Percentiles rank a stretch among this genome's conserved stretches.
These are phyloP conservation scores for Micronycteris hirsuta DNA, from an alignment of 2,113 vertebrate species.

Conservation along the genomic window DNA sequence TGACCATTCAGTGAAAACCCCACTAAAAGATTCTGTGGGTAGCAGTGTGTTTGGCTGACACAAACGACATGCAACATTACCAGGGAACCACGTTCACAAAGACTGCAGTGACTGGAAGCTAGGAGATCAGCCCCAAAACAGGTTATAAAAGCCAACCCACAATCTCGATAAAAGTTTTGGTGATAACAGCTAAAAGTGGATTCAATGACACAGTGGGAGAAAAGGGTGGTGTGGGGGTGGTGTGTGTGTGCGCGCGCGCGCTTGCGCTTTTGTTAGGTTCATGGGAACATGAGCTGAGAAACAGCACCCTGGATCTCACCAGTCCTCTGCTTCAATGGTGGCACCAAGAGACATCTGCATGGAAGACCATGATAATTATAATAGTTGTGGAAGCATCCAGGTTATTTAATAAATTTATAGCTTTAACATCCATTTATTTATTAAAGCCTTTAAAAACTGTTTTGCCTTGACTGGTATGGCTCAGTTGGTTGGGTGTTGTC, in stretches of 20 bases:
- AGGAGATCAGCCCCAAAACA: not conserved
- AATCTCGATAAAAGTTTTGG: not conserved
- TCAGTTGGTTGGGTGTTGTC: too few species aligned
- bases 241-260: not conserved
- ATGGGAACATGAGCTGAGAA: not conserved
- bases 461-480: not conserved
- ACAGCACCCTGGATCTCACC: not conserved
- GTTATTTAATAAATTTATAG: not conserved
- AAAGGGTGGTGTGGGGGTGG: not conserved
- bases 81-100: not conserved
- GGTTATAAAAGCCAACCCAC: not conserved
- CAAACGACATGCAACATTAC: not conserved
- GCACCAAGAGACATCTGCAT: not conserved
- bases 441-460: not conserved
- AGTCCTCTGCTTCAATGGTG: not conserved
- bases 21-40: not conserved
- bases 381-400: not conserved
- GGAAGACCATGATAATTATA: not conserved
- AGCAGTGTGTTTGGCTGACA: not conserved
- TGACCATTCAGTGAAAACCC: not conserved
- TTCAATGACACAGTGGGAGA: not conserved
- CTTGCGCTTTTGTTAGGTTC: not conserved
- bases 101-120: not conserved
- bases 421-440: not conserved
- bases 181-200: not conserved